These are phyloP conservation scores for Macrobrachium nipponense DNA, from an alignment of 1,140 invertebrate genomes.

Conservation along the genomic window DNA sequence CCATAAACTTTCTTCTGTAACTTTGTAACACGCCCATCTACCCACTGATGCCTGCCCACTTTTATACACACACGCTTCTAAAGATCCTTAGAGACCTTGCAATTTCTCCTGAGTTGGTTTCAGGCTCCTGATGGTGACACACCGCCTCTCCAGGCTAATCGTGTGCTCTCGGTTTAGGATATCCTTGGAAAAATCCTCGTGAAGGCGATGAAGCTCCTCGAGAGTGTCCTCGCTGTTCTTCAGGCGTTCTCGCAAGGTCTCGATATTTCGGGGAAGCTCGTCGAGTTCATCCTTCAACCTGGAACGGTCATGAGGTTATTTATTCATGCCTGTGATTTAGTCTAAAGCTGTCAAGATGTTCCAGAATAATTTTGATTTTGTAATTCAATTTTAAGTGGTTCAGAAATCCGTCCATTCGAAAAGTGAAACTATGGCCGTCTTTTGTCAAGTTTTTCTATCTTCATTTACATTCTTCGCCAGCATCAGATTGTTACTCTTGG, in stretches of 20 bases:
- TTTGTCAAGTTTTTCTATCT: too few species aligned
- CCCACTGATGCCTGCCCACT: neutral
- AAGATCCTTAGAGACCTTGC: slow-evolving; percentile 27
- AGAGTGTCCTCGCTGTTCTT: slow-evolving; percentile 57
- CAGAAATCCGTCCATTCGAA: too few species aligned
- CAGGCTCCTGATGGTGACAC: slow-evolving; percentile 49
- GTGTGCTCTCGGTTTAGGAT: slow-evolving; percentile 59
- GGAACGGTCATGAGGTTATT: neutral
- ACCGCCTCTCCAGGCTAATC: slow-evolving; percentile 58
- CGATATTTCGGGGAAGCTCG: slow-evolving; percentile 53
- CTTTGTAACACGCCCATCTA: too few species aligned
- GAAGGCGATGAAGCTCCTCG: slow-evolving; percentile 57
- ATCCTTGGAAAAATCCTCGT: slow-evolving; percentile 57
- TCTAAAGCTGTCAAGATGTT: neutral
- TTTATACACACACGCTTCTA: neutral
- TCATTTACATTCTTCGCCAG: too few species aligned
- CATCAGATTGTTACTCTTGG: too few species aligned
- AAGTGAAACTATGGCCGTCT: too few species aligned
- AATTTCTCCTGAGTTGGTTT: slow-evolving; percentile 46
- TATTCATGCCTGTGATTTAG: neutral
- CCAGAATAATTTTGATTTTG: neutral
- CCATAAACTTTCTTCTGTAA: neutral
- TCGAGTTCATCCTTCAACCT: slow-evolving; percentile 60
- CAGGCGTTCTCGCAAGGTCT: slow-evolving; percentile 40
- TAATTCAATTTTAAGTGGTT: too few species aligned